Evolutionary conservation across 2,797 vertebrate species (phyloP).

Genomic region (Acropternis orthonyx): DNA sequence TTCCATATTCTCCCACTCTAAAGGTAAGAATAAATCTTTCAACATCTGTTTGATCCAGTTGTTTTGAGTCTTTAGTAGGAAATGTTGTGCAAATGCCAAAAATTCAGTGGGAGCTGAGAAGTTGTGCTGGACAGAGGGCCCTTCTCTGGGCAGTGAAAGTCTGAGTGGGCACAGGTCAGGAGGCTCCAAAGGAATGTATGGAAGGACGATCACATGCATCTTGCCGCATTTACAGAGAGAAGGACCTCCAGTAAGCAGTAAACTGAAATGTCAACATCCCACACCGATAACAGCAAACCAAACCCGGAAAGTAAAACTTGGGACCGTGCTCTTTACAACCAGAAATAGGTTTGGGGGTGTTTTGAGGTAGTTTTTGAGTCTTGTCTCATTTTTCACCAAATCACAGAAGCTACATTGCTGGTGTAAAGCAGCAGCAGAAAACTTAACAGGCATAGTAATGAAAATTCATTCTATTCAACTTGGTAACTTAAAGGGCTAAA

Average conservation of each 20-base stretch:
- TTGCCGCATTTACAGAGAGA: not conserved
- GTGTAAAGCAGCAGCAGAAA: not conserved
- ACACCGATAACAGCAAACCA: fast-evolving
- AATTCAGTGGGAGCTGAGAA: not conserved
- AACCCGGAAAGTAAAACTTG: not conserved
- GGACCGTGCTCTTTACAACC: not conserved
- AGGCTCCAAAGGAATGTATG: not conserved
- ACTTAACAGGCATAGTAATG: not conserved
- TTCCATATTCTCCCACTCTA: not conserved
- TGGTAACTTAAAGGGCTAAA: not conserved
- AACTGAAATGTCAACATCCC: not conserved
- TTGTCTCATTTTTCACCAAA: not conserved
- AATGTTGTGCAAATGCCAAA: not conserved
- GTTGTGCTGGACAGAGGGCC: not conserved
- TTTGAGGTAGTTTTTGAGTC: not conserved
- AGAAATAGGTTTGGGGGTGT: not conserved
- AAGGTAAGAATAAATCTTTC: not conserved
- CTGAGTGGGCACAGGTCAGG: not conserved
- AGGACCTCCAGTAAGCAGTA: not conserved
- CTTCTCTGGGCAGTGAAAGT: not conserved
- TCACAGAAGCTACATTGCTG: not conserved
- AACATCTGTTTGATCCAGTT: not conserved
- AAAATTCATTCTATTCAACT: not conserved
- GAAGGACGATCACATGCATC: not conserved
- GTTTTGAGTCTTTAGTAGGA: not conserved